Base-by-base conservation (phyloP, 2,888 invertebrate genomes). In the Cephus rjabovi region DNA sequence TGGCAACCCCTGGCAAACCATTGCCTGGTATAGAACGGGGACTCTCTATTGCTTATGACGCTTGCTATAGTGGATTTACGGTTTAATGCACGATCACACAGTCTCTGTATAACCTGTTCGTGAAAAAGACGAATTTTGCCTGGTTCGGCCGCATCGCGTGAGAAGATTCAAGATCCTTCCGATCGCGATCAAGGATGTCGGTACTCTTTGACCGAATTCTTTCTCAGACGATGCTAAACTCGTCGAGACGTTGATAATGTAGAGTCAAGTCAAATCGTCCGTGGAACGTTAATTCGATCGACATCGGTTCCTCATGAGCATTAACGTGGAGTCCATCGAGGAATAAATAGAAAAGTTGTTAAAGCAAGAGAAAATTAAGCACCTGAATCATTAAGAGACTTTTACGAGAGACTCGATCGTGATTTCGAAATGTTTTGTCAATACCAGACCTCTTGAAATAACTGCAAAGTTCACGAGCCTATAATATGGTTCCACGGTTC, bases 21-120 rank as follows among this genome's bases (percentile, higher is more conserved):
- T 33, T 71, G 33, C 30, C 71, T 33, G 30, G 31, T n/a, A 12
- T 31, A 71, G 40, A 56, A 56, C 40, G 78, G 79, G 81, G 82
- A 84, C 81, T 85, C 86, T 88, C 87, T 89, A 91, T 91, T 90
- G 90, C 90, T 90, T 90, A 90, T 91, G 91, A 91, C 91, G 87
- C 87, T 85, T 87, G 87, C 85, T 85, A 88, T 87, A 88, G 87
- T 86, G 87, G 88, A 87, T 89, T 89, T 89, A 89, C 88, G 86
- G 84, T 89, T 87, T 90, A 90, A 89, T 90, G 89, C 89, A 83
- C 82, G 79, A 80, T 35, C 35, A 3, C 78, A 30, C 79, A 75
- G 69, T 69, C 75, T 74, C 75, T 35, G 40, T 78, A 73, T 37
- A n/a, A 73, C 12, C 34, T 31, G 34, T 74, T 35, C 37, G 40